A percentile compares a stretch with the other conserved stretches of the same genome.
phyloP scores from a whole-genome alignment of 2,797 vertebrate genomes.

The Cryptoblepharus egeriae region DNA sequence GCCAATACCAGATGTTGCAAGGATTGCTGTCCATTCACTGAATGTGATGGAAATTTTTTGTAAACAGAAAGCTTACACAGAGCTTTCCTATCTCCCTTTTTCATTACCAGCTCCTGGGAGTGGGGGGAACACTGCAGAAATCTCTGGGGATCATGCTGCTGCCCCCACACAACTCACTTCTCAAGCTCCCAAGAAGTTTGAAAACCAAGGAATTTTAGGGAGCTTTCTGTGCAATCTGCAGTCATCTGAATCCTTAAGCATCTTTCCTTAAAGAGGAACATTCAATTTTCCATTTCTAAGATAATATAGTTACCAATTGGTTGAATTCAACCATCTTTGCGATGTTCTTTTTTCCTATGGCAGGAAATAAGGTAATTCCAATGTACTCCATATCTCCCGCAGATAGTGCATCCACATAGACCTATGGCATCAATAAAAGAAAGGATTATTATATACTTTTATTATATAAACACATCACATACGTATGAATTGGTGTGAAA shows the following conservation, averaged over 20 bases:
- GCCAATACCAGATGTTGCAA: background rate
- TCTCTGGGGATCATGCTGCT: too few species aligned
- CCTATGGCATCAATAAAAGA: constrained; percentile 77
- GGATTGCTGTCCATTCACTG: background rate
- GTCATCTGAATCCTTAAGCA: background rate
- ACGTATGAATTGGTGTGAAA: too few species aligned
- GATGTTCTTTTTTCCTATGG: constrained; percentile 84
- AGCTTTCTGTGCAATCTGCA: background rate
- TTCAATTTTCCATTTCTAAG: background rate
- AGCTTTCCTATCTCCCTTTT: background rate
- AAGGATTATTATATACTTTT: background rate
- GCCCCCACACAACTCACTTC: too few species aligned
- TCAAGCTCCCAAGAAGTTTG: too few species aligned
- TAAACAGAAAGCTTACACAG: background rate
- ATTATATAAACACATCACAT: background rate
- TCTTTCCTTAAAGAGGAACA: background rate
- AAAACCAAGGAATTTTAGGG: too few species aligned
- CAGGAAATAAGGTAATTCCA: constrained; percentile 87
- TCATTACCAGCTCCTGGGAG: too few species aligned
- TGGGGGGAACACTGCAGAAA: too few species aligned
- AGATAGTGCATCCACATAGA: constrained; percentile 93
- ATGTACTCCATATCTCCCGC: constrained; percentile 95
- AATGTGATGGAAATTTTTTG: background rate
- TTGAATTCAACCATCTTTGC: constrained; percentile 96
- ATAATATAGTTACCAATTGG: constrained; percentile 80